Evolutionary conservation across 2,888 invertebrate genomes (phyloP).

Genomic region (Drosophila pegasa): DNA sequence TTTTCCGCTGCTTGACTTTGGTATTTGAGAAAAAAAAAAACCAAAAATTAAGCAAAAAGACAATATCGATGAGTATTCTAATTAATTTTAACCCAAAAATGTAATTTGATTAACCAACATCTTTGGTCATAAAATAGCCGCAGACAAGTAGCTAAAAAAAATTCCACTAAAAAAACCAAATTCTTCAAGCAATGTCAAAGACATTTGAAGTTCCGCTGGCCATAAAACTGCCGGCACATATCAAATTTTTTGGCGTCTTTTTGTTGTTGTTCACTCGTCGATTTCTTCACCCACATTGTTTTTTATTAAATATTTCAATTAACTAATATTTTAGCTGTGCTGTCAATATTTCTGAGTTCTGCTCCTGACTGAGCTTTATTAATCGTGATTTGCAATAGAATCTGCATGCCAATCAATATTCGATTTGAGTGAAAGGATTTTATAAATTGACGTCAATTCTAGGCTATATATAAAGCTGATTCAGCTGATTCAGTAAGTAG

Average conservation of each 20-base stretch:
- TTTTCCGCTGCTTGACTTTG: conserved; percentile 37
- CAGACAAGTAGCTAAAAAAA: neutral
- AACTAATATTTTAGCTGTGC: conserved; percentile 10
- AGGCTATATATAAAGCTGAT: conserved; percentile 24
- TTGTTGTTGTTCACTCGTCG: conserved; percentile 19
- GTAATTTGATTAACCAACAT: conserved; percentile 47
- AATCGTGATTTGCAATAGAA: conserved; percentile 39
- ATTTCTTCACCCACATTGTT: conserved; percentile 55
- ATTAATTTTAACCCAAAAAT: conserved; percentile 50
- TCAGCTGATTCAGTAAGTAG: too few relatives aligned
- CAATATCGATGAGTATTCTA: conserved; percentile 28
- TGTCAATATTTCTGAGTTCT: conserved; percentile 31
- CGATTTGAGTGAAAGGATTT: conserved; percentile 39
- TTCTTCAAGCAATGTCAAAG: conserved; percentile 39
- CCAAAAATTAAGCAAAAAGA: neutral
- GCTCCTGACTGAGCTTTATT: conserved; percentile 53
- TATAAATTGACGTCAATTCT: conserved; percentile 32
- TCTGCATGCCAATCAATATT: conserved; percentile 43
- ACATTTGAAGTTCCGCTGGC: conserved; percentile 52
- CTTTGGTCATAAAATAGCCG: conserved; percentile 18
- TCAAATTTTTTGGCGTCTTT: conserved; percentile 18
- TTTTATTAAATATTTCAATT: conserved; percentile 34
- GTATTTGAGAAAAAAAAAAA: conserved; percentile 14
- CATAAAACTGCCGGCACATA: conserved; percentile 45
- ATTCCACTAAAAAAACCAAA: conserved; percentile 10